Percentiles rank a stretch among this genome's conserved stretches.
These are phyloP conservation scores for Alcis repandata DNA, from an alignment of 2,888 invertebrate genomes.

Conservation along the genomic window DNA sequence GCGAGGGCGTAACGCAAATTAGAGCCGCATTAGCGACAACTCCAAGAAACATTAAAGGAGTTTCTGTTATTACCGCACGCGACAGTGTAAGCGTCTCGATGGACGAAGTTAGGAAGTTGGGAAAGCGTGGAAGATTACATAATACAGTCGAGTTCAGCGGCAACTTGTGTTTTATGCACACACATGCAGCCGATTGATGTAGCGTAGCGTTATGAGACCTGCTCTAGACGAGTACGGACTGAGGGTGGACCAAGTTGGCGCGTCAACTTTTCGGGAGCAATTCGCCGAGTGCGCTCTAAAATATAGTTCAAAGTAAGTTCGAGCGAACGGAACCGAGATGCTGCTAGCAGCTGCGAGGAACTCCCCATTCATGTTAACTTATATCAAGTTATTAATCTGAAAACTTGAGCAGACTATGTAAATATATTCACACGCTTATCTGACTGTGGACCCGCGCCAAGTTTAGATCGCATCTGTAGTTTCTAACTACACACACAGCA, in stretches of 20 bases:
- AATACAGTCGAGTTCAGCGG: constrained; percentile 61
- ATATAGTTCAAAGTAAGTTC: constrained; percentile 76
- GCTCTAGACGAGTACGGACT: constrained; percentile 54
- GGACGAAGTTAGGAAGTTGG: constrained; percentile 62
- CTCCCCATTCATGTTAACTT: constrained; percentile 56
- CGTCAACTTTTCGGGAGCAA: constrained; percentile 67
- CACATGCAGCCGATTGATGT: constrained; percentile 58
- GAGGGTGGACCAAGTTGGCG: constrained; percentile 51
- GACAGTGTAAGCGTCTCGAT: constrained; percentile 61
- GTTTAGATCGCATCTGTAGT: constrained; percentile 37
- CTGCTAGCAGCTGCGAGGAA: constrained; percentile 55
- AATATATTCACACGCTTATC: constrained; percentile 47
- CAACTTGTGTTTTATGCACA: constrained; percentile 66
- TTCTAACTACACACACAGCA: constrained; percentile 33
- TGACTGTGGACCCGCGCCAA: constrained; percentile 42
- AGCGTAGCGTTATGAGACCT: constrained; percentile 61
- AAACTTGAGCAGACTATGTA: constrained; percentile 48
- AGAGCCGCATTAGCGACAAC: constrained; percentile 64
- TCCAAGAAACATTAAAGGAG: constrained; percentile 66
- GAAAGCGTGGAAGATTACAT: constrained; percentile 67
- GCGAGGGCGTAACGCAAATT: constrained; percentile 62
- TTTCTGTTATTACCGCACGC: constrained; percentile 67
- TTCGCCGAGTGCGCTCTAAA: constrained; percentile 68
- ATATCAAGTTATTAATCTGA: constrained; percentile 51
- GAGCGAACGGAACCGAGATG: constrained; percentile 57